Conservation (phyloP, 1,140 invertebrate genomes). For the Medauroidea extradentata region DNA sequence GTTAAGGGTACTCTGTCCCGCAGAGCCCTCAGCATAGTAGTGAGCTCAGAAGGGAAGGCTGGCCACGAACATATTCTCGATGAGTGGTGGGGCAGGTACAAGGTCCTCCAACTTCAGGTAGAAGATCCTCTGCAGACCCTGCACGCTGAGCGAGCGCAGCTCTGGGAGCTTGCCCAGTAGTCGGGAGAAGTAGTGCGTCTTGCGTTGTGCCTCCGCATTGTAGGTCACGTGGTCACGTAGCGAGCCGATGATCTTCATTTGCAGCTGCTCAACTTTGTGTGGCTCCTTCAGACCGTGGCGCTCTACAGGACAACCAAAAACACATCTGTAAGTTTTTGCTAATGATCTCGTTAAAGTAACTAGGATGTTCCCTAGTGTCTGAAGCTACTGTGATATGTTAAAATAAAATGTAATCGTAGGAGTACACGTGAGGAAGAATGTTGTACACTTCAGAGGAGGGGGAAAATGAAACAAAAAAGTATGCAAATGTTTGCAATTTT, state of each 20-base stretch:
- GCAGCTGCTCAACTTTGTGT: constrained; percentile 85
- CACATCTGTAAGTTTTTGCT: background rate
- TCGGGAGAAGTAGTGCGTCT: constrained; percentile 86
- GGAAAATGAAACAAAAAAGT: too few relatives aligned
- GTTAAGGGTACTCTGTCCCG: too few relatives aligned
- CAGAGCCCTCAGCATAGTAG: too few relatives aligned
- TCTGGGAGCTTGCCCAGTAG: constrained; percentile 88
- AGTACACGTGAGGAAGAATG: too few relatives aligned
- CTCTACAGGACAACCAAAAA: constrained; percentile 58
- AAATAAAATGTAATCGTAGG: too few relatives aligned
- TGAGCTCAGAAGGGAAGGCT: constrained; percentile 82
- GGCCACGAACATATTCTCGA: constrained; percentile 92
- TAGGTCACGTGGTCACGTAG: constrained; percentile 92
- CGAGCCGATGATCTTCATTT: constrained; percentile 93
- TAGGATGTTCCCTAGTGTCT: background rate
- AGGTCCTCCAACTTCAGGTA: constrained; percentile 90
- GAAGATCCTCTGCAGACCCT: constrained; percentile 90
- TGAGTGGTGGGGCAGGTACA: constrained; percentile 84
- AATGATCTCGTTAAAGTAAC: background rate
- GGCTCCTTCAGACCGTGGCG: constrained; percentile 89
- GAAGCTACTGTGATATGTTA: background rate
- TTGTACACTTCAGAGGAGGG: too few relatives aligned
- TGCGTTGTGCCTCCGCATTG: constrained; percentile 82
- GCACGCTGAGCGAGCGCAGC: constrained; percentile 82
- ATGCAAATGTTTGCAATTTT: too few relatives aligned